Percentiles rank a stretch among this genome's conserved stretches.
phyloP scores from a whole-genome alignment of 92 coral and sea anemone genomes.

The Actinostola sp. region DNA sequence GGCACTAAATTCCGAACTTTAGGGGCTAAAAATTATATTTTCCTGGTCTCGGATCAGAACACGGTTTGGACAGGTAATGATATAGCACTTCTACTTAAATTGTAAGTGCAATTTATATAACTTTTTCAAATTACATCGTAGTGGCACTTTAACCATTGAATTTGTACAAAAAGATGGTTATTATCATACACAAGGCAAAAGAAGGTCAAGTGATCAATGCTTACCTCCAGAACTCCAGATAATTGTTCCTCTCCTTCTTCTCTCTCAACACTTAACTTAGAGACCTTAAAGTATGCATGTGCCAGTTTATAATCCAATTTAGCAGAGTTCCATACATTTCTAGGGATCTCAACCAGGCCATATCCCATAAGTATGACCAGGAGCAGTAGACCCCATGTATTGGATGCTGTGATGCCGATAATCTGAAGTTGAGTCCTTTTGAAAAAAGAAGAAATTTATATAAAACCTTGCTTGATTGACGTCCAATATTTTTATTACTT shows the following conservation, averaged over 20 bases:
- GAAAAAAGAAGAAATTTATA: neutral
- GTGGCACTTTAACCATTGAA: too few relatives aligned
- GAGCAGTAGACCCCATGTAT: conserved; percentile 96
- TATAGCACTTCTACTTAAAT: too few relatives aligned
- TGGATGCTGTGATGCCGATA: conserved; percentile 95
- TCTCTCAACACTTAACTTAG: conserved; percentile 92
- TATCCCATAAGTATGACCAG: conserved; percentile 95
- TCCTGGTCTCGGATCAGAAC: too few relatives aligned
- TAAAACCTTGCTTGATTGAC: too few relatives aligned
- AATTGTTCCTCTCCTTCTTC: conserved; percentile 97
- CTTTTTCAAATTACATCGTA: too few relatives aligned
- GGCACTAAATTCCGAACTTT: too few relatives aligned
- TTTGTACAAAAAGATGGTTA: too few relatives aligned
- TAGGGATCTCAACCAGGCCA: conserved; percentile 96
- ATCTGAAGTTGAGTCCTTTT: conserved; percentile 75
- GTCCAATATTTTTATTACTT: too few relatives aligned
- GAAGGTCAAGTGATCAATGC: neutral
- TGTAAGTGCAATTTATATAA: too few relatives aligned
- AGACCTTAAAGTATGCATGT: conserved; percentile 93
- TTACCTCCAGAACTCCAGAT: conserved; percentile 89
- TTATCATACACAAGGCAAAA: too few relatives aligned
- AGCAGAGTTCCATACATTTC: conserved; percentile 91
- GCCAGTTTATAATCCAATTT: conserved; percentile 90
- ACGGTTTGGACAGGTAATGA: too few relatives aligned
- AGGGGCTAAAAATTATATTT: too few relatives aligned